A percentile compares a stretch with the other conserved stretches of the same genome.
phyloP scores from a whole-genome alignment of 2,888 invertebrate genomes.

The Epistrophella euchroma region DNA sequence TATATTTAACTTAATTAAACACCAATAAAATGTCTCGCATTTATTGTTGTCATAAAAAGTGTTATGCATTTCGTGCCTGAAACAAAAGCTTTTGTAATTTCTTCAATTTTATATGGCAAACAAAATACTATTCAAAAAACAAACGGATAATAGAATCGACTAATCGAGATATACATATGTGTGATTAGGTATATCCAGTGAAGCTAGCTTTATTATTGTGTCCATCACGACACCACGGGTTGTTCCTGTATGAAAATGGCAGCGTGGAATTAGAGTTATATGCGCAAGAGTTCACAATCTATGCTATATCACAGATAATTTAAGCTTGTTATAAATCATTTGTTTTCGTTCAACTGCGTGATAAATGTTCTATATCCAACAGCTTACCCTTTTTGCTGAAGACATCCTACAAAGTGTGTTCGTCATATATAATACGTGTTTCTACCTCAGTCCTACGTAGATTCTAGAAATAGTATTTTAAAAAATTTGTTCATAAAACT shows the following conservation, averaged over 20 bases:
- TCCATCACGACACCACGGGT: conserved; percentile 47
- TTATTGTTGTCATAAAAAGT: neutral
- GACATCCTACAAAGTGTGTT: conserved; percentile 9
- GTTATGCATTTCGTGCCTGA: neutral
- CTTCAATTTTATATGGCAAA: neutral
- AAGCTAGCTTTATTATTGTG: neutral
- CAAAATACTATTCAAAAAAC: neutral
- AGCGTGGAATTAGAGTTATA: conserved; percentile 40
- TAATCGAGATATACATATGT: neutral
- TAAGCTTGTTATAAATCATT: conserved; percentile 58
- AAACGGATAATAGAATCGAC: neutral
- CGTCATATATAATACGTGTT: neutral
- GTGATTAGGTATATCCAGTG: neutral
- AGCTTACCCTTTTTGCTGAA: conserved; percentile 20
- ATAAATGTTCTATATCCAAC: conserved; percentile 49
- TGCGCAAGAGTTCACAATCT: conserved; percentile 22
- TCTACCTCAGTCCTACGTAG: neutral
- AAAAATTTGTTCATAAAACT: conserved; percentile 18
- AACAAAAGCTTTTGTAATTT: neutral
- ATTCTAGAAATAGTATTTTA: conserved; percentile 1
- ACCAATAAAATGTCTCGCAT: neutral
- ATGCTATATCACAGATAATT: conserved; percentile 49
- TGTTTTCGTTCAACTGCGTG: conserved; percentile 58
- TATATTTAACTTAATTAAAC: neutral
- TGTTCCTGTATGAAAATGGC: conserved; percentile 16